A percentile compares a stretch with the other conserved stretches of the same genome.
These are phyloP conservation scores for Neotoxoptera formosana DNA, from an alignment of 1,140 invertebrate genomes.

Conservation along the genomic window DNA sequence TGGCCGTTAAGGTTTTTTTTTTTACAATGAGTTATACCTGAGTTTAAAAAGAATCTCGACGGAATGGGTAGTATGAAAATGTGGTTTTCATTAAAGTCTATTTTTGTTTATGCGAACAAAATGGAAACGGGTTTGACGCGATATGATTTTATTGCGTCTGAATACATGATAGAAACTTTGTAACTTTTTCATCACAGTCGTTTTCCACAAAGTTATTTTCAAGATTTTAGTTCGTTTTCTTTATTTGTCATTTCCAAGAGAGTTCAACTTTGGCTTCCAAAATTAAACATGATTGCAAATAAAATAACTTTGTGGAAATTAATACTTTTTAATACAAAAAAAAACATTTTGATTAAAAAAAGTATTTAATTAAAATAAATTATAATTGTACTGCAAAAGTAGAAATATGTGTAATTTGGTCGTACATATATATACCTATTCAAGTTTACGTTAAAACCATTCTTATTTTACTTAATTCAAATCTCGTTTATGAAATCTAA, in stretches of 20 bases:
- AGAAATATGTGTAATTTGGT: neutral
- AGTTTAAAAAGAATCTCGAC: neutral
- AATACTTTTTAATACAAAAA: neutral
- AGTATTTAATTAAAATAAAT: neutral
- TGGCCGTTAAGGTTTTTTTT: neutral
- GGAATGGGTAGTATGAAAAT: neutral
- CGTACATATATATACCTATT: neutral
- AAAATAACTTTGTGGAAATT: neutral
- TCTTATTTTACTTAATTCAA: neutral
- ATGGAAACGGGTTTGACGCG: neutral
- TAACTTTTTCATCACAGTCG: neutral
- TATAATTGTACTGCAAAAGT: neutral
- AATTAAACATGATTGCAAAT: neutral
- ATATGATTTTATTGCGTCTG: neutral
- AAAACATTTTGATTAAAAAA: neutral
- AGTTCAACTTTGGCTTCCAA: neutral
- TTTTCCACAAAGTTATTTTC: constrained; percentile 6
- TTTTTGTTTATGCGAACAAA: neutral
- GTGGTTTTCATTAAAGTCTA: neutral
- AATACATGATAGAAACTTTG: constrained; percentile 7
- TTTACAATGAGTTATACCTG: neutral
- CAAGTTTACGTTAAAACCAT: neutral
- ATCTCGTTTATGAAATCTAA: neutral
- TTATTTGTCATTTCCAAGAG: neutral
- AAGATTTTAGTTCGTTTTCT: neutral